These are phyloP conservation scores for Cotesia vestalis DNA, from an alignment of 1,140 invertebrate species.

Conservation along the genomic window DNA sequence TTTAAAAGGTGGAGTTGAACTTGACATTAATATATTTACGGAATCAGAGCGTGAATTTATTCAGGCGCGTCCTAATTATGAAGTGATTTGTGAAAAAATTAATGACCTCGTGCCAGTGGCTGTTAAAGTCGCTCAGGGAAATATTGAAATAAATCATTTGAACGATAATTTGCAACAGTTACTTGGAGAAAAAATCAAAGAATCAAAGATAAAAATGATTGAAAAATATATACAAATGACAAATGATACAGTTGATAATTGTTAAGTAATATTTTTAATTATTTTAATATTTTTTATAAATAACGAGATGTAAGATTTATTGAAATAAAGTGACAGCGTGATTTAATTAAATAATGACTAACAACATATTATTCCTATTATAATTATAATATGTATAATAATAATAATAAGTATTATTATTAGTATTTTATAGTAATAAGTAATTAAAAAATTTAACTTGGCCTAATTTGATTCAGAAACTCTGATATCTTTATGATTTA, in stretches of 20 bases:
- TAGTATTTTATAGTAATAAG: constrained; percentile 1
- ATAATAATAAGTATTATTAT: not conserved
- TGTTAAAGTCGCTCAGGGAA: constrained; percentile 40
- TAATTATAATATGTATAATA: not conserved
- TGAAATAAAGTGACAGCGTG: constrained; percentile 15
- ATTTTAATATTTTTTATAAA: constrained; percentile 1
- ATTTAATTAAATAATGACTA: constrained; percentile 7
- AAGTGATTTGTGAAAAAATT: constrained; percentile 45
- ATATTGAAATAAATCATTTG: constrained; percentile 35
- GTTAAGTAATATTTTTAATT: not conserved
- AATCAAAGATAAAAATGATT: constrained; percentile 41
- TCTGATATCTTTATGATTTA: constrained; percentile 26
- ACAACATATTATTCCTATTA: constrained; percentile 6
- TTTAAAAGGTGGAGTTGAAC: constrained; percentile 27
- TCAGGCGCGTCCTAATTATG: constrained; percentile 46
- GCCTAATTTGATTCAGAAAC: too few species aligned
- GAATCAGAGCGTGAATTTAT: constrained; percentile 50
- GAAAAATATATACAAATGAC: constrained; percentile 32
- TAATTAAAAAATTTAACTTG: not conserved
- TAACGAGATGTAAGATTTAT: constrained; percentile 14
- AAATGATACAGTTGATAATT: constrained; percentile 17
- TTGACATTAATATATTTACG: constrained; percentile 46
- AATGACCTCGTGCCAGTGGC: constrained; percentile 41
- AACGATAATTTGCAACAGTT: constrained; percentile 40
- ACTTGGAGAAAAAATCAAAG: constrained; percentile 42